Evolutionary conservation across 2,888 invertebrate genomes (phyloP), one percentile per base, ranked within the genome.

Genomic region (Zygaena filipendulae): DNA sequence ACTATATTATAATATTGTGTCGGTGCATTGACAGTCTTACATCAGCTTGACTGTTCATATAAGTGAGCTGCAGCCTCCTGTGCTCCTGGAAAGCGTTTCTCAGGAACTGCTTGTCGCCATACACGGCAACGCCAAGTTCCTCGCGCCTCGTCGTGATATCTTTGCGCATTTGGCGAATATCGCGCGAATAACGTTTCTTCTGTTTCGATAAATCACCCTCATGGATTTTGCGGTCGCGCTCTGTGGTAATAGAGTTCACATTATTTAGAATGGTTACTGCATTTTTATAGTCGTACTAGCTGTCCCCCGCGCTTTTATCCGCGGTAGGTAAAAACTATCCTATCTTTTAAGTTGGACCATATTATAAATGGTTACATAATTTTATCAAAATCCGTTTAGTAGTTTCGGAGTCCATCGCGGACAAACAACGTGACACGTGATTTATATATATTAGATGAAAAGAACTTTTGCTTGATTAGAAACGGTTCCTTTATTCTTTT

Each of bases 161-260:
- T 31, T 74, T 79, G 20, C 81, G 80, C 3, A 87, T 60, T 32
- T 74, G 72, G 7, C 80, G 75, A 29, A 87, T 68, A 40, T 84
- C 83, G 4, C 71, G 67, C 3, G 59, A 67, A 38, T 77, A 77
- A 3, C 79, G 59, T 44, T 80, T 82, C 32, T 81, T 72, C 38
- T 84, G 81, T 40, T 81, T 83, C 2, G 60, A 62, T 36, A 81
- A 72, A 40, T 86, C 84, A n/a, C 74, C 67, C 30, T 81, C 77
- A 49, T 84, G 82, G 27, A 86, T 82, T 49, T 82, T 84, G 29
- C 82, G 80, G 40, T 87, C 86, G 10, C 87, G 75, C 28, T 79
- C 86, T 86, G 35, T 11, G 37, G n/a, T n/a, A n/a, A n/a, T n/a
- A n/a, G n/a, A n/a, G n/a, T n/a, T n/a, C n/a, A 20, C 20, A 20